These are phyloP conservation scores for Andricus grossulariae DNA, from an alignment of 1,140 invertebrate species.

Conservation along the genomic window DNA sequence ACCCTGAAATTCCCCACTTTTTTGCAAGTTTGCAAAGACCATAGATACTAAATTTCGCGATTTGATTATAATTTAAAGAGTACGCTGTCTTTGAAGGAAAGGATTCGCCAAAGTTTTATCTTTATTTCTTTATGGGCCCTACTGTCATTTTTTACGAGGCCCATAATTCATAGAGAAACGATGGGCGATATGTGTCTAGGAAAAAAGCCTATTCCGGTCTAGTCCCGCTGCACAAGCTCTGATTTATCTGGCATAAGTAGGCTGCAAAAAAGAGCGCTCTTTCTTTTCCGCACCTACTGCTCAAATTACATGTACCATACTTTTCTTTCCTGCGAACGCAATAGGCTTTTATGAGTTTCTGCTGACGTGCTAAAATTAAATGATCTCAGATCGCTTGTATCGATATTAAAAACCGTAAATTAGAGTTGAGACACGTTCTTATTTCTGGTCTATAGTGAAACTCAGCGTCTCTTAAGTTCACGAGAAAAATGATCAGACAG, in stretches of 20 bases:
- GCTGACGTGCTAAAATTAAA: too few relatives aligned
- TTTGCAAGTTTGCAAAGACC: neutral
- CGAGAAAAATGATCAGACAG: too few relatives aligned
- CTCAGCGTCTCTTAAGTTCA: too few relatives aligned
- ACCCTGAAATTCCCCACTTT: too few relatives aligned
- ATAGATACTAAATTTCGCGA: neutral
- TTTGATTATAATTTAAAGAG: neutral
- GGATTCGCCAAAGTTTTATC: slow-evolving; percentile 1
- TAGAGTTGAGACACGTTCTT: too few relatives aligned
- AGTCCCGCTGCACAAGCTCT: neutral
- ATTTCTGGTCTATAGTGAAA: too few relatives aligned
- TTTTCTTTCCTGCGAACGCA: neutral
- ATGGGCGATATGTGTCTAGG: slow-evolving; percentile 3
- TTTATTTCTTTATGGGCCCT: slow-evolving; percentile 36
- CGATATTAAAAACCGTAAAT: too few relatives aligned
- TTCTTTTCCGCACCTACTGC: neutral
- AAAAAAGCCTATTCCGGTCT: neutral
- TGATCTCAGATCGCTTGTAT: too few relatives aligned
- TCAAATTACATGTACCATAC: neutral
- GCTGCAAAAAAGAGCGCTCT: neutral
- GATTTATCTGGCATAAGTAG: slow-evolving; percentile 13
- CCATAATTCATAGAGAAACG: slow-evolving; percentile 32
- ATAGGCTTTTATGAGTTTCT: neutral
- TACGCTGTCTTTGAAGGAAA: slow-evolving; percentile 3
- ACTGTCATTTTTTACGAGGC: slow-evolving; percentile 35